Percentiles rank a stretch among this genome's conserved stretches.
phyloP scores from a whole-genome alignment of 2,888 invertebrate species.

The Phoenoteleia sp. region DNA sequence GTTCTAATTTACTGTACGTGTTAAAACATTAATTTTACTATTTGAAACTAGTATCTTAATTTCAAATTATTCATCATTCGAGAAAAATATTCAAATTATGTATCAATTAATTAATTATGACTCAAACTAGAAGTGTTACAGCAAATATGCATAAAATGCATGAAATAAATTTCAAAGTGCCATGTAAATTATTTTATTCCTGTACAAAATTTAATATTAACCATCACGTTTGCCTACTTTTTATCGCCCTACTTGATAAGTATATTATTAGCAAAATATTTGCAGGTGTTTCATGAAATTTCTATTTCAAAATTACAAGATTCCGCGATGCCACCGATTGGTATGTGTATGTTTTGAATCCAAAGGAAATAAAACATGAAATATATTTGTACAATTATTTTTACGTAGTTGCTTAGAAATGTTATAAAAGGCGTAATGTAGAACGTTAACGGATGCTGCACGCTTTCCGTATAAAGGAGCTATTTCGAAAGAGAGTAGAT shows the following conservation, averaged over 20 bases:
- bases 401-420: conserved; percentile 49
- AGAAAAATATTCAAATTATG: too few species aligned
- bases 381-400: conserved; percentile 45
- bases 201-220: conserved; percentile 30
- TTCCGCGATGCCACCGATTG: not conserved
- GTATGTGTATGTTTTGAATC: conserved; percentile 3
- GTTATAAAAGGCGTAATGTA: conserved; percentile 63
- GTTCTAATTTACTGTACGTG: too few species aligned
- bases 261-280: conserved; percentile 40
- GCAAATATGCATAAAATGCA: too few species aligned
- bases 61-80: too few species aligned
- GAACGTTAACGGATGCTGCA: conserved; percentile 71
- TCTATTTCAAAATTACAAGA: conserved; percentile 51
- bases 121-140: too few species aligned
- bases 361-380: conserved; percentile 50
- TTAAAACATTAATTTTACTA: too few species aligned
- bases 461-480: conserved; percentile 69
- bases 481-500: conserved; percentile 66
- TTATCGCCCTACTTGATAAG: conserved; percentile 56
- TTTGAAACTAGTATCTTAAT: too few species aligned
- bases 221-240: conserved; percentile 49
- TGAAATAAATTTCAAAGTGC: too few species aligned
- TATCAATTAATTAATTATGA: too few species aligned
- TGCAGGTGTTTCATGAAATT: conserved; percentile 34
- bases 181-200: too few species aligned